A percentile compares a stretch with the other conserved stretches of the same genome.
Conservation (phyloP, 2,797 vertebrate species). For the Diplodus puntazzo region DNA sequence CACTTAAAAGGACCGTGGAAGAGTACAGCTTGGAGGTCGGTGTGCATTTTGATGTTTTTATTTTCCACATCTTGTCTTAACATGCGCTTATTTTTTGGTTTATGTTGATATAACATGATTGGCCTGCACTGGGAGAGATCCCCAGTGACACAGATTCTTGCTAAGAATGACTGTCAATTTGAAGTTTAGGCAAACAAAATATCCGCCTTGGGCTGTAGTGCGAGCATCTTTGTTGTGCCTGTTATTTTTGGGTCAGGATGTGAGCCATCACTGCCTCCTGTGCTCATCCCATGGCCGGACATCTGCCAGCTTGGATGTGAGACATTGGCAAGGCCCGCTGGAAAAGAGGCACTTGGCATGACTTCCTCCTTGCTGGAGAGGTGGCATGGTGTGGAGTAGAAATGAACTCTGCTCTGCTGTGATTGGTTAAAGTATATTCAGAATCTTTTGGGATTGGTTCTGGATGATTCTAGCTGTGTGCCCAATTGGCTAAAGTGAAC, state of each 20-base stretch:
- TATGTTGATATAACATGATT: constrained; percentile 12
- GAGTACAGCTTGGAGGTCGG: constrained; percentile 98
- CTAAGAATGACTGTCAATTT: constrained; percentile 20
- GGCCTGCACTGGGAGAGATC: constrained; percentile 38
- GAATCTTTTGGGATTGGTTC: constrained; percentile 38
- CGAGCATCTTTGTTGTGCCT: constrained; percentile 64
- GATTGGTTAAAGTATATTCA: constrained; percentile 50
- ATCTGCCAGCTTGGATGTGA: constrained; percentile 80
- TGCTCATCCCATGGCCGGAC: constrained; percentile 66
- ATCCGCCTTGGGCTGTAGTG: constrained; percentile 50
- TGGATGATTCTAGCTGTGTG: constrained; percentile 28
- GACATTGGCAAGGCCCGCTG: constrained; percentile 76
- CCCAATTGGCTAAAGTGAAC: constrained; percentile 46
- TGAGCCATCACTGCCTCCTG: constrained; percentile 78
- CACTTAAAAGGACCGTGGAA: constrained; percentile 97
- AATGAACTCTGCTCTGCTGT: constrained; percentile 46
- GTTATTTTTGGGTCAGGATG: constrained; percentile 84
- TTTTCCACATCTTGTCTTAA: constrained; percentile 3
- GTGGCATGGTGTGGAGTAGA: constrained; percentile 54
- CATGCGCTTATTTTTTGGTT: constrained; percentile 17
- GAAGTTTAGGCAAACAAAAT: constrained; percentile 57
- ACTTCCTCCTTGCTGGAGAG: constrained; percentile 55
- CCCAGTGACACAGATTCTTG: constrained; percentile 31
- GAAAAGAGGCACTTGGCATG: constrained; percentile 77
- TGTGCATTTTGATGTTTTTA: constrained; percentile 24